Base-by-base conservation (phyloP, 1,140 invertebrate genomes). In the Lordiphosa stackelbergi region DNA sequence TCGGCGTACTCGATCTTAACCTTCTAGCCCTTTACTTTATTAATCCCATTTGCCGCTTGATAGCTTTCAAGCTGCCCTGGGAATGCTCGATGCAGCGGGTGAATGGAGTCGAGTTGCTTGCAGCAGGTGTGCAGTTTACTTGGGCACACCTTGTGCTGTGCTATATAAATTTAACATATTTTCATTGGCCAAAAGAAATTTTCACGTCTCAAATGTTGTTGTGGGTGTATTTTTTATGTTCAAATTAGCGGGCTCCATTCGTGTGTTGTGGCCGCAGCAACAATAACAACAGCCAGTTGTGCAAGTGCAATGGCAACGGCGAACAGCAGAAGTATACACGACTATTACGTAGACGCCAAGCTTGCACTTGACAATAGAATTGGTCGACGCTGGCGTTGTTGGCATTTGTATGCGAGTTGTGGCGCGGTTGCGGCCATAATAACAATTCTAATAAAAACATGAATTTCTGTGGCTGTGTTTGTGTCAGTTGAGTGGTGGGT, bases 301-400 rank as follows among this genome's bases (percentile, higher is more conserved):
- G 63, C 56, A 72, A 72, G 55, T 69, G 65, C 55, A 56, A 24
- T 28, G 16, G 63, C 16, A 53, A 57, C 42, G 49, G 43, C 45
- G 3, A 34, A 34, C 36, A 41, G 19, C 38, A 19, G 31, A 53
- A 55, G 49, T 51, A 64, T 37, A 38, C 7, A 38, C 7, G 13
- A 16, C 46, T 54, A 71, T 56, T 66, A 59, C 62, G 49, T 59
- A 77, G 62, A 73, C 70, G 28, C 16, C 52, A 59, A 52, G 62
- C 69, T 55, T 79, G 75, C 77, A 71, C 75, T 79, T 79, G 75
- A 75, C 75, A 79, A 79, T 75, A 75, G 66, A 79, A 79, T 83
- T 55, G 59, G 54, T 36, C 51, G 53, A 53, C 54, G 41, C 10
- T n/a, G 38, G 40, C 47, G 16, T 57, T 41, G 40, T 46, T 38